Conservation (phyloP, 2,888 invertebrate species). For the Baronia brevicornis region DNA sequence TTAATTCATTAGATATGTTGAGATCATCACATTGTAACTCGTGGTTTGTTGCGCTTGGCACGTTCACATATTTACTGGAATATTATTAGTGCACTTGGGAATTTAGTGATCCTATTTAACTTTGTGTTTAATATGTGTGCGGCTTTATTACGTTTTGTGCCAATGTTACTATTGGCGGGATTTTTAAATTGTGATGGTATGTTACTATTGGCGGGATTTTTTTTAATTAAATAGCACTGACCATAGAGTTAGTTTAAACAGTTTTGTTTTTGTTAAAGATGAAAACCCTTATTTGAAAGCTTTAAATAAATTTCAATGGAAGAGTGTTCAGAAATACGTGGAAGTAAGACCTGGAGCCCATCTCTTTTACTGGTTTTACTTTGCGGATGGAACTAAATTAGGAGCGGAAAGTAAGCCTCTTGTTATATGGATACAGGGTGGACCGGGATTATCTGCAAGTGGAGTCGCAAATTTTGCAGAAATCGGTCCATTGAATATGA, state of each 20-base stretch:
- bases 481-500: constrained; percentile 83
- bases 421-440: constrained; percentile 92
- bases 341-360: constrained; percentile 84
- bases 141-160: constrained; percentile 17
- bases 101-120: not conserved
- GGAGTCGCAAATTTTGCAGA: constrained; percentile 91
- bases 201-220: constrained; percentile 17
- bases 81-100: constrained; percentile 32
- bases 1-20: constrained; percentile 48
- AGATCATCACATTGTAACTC: constrained; percentile 42
- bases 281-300: constrained; percentile 46
- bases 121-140: constrained; percentile 34
- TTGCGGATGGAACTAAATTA: constrained; percentile 78
- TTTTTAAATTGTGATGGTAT: constrained; percentile 25
- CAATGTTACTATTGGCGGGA: constrained; percentile 15
- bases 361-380: constrained; percentile 93
- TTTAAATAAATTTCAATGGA: constrained; percentile 32
- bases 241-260: no score
- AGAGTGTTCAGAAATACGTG: constrained; percentile 81
- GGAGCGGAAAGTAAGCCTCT: constrained; percentile 78
- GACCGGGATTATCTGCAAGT: constrained; percentile 89
- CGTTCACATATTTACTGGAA: constrained; percentile 40
- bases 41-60: constrained; percentile 28
- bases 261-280: constrained; percentile 23
- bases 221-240: no score